A percentile compares a stretch with the other conserved stretches of the same genome.
phyloP scores from a whole-genome alignment of 2,113 vertebrate species.

The Dicaeum eximium region DNA sequence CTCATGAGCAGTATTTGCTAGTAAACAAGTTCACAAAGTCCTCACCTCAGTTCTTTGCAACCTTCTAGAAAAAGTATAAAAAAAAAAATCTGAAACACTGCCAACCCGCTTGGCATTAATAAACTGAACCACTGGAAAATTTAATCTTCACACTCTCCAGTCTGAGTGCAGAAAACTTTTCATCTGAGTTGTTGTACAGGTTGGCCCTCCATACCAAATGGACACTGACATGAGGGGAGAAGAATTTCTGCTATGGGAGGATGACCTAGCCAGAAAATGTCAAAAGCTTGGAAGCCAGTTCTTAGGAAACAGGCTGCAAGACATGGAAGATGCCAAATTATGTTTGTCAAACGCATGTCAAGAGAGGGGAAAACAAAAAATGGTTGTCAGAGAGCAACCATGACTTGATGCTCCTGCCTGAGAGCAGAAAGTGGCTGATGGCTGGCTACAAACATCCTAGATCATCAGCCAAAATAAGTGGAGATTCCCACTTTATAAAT shows the following conservation, averaged over 20 bases:
- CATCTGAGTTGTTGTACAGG: neutral
- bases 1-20: neutral
- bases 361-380: neutral
- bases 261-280: neutral
- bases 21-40: neutral
- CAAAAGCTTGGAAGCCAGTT: neutral
- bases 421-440: neutral
- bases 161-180: neutral
- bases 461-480: neutral
- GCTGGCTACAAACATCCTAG: neutral
- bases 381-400: neutral
- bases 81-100: neutral
- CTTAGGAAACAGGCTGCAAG: neutral
- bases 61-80: neutral
- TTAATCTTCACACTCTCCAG: neutral
- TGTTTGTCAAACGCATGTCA: neutral
- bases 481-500: neutral
- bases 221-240: neutral
- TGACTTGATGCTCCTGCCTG: neutral
- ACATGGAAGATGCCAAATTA: neutral
- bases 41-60: neutral
- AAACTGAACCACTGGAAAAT: neutral
- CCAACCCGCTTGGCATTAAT: neutral
- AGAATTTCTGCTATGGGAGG: neutral
- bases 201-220: neutral